phyloP scores from a whole-genome alignment of 2,797 vertebrate species.

The Myotis myotis region DNA sequence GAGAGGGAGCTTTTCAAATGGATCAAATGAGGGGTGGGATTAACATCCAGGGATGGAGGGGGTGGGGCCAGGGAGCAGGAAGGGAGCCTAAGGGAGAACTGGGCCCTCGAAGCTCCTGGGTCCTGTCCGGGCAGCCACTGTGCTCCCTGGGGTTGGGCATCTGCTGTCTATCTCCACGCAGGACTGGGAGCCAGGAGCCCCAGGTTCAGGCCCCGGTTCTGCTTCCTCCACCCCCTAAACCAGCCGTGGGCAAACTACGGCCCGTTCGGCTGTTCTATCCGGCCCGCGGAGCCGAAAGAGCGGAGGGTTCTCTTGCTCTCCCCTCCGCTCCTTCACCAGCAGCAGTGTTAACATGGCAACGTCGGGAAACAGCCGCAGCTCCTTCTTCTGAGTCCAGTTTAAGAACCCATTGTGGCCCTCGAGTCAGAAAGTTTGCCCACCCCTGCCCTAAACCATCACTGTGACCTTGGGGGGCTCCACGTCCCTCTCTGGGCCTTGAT shows the following conservation, averaged over 20 bases:
- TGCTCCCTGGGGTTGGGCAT: not conserved
- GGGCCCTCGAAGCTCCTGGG: not conserved
- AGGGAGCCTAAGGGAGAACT: not conserved
- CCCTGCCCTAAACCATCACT: not conserved
- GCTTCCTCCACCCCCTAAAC: not conserved
- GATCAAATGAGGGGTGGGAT: not conserved
- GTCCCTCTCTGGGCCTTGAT: not conserved
- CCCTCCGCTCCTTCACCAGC: no score
- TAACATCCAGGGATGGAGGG: fast-evolving
- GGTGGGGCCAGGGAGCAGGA: no score
- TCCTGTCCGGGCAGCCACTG: not conserved
- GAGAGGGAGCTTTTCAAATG: not conserved
- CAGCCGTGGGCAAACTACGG: not conserved
- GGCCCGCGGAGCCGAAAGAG: no score
- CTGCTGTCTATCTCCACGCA: not conserved
- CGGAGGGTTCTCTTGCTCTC: no score
- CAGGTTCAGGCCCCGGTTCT: not conserved
- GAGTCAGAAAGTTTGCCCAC: no score
- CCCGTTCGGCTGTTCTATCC: no score
- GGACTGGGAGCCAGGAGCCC: not conserved
- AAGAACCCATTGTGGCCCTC: no score
- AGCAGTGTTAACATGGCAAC: no score
- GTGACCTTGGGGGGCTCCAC: not conserved
- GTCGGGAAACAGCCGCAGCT: no score
- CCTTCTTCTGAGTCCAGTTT: no score